phyloP scores from a whole-genome alignment of 2,113 vertebrate genomes.

The Camarhynchus parvulus region DNA sequence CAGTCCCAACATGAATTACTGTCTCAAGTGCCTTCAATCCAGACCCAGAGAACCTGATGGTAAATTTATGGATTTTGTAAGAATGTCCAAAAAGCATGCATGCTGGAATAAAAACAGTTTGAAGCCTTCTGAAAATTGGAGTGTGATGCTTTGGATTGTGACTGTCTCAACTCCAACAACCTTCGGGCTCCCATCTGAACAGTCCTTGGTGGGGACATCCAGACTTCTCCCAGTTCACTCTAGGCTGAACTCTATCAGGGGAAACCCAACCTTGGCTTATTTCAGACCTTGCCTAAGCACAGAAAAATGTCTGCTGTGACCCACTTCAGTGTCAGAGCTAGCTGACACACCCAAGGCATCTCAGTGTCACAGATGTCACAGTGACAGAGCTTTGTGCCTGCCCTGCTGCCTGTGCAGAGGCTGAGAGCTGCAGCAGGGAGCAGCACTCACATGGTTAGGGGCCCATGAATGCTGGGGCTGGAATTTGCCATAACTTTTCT shows the following conservation, averaged over 20 bases:
- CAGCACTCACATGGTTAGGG: background rate
- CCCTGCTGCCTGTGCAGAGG: background rate
- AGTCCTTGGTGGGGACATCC: fast-evolving
- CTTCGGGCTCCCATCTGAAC: background rate
- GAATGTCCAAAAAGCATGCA: background rate
- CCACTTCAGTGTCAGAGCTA: background rate
- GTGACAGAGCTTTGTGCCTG: background rate
- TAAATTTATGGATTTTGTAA: background rate
- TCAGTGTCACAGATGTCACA: background rate
- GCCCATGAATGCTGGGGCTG: background rate
- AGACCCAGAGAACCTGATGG: too few relatives aligned
- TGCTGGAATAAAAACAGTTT: background rate
- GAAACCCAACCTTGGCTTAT: background rate
- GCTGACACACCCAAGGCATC: background rate
- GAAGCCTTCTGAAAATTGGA: background rate
- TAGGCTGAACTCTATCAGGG: fast-evolving
- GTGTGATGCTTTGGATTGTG: background rate
- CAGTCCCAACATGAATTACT: too few relatives aligned
- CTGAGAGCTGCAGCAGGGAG: background rate
- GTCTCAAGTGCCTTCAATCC: too few relatives aligned
- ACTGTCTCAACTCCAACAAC: background rate
- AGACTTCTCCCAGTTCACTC: background rate
- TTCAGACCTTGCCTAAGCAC: background rate
- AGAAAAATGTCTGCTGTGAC: background rate
- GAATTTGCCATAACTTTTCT: slow-evolving; percentile 7